A percentile compares a stretch with the other conserved stretches of the same genome.
Conservation (phyloP, 2,888 invertebrate genomes). For the Polydrusus cervinus region DNA sequence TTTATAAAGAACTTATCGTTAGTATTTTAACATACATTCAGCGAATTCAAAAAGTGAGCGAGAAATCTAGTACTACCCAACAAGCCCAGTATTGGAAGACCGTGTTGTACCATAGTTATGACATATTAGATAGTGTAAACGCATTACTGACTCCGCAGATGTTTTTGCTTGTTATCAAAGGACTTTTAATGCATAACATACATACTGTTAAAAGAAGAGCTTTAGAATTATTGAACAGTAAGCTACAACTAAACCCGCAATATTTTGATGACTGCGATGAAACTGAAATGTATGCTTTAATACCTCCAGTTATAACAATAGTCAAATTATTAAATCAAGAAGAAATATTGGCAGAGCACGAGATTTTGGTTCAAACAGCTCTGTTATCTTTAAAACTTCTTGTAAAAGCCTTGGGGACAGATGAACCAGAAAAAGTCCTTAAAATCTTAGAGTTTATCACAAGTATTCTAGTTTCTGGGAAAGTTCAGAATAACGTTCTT, state of each 20-base stretch:
- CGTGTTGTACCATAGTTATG: slow-evolving; percentile 85
- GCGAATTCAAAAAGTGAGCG: slow-evolving; percentile 77
- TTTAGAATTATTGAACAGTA: slow-evolving; percentile 88
- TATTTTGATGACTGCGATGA: slow-evolving; percentile 74
- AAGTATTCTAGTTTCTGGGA: slow-evolving; percentile 74
- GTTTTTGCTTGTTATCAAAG: slow-evolving; percentile 85
- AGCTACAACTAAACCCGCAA: slow-evolving; percentile 80
- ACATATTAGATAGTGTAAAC: slow-evolving; percentile 86
- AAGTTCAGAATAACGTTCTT: slow-evolving; percentile 77
- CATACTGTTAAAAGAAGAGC: slow-evolving; percentile 84
- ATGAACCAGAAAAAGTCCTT: slow-evolving; percentile 81
- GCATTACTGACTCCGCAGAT: slow-evolving; percentile 85
- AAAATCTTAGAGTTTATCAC: slow-evolving; percentile 81
- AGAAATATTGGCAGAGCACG: slow-evolving; percentile 74
- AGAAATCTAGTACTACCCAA: slow-evolving; percentile 75
- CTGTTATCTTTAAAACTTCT: slow-evolving; percentile 88
- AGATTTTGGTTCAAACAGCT: slow-evolving; percentile 86
- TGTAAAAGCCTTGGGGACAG: slow-evolving; percentile 81
- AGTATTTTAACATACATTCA: slow-evolving; percentile 81
- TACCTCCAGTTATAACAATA: slow-evolving; percentile 77
- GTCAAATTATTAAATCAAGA: slow-evolving; percentile 73
- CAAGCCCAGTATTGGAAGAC: slow-evolving; percentile 87
- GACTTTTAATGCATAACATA: slow-evolving; percentile 81
- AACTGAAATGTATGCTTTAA: slow-evolving; percentile 73
- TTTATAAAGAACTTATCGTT: slow-evolving; percentile 82